Percentiles rank a stretch among this genome's conserved stretches.
Evolutionary conservation across 2,888 invertebrate species (phyloP).

Genomic region (Cephonodes hylas): DNA sequence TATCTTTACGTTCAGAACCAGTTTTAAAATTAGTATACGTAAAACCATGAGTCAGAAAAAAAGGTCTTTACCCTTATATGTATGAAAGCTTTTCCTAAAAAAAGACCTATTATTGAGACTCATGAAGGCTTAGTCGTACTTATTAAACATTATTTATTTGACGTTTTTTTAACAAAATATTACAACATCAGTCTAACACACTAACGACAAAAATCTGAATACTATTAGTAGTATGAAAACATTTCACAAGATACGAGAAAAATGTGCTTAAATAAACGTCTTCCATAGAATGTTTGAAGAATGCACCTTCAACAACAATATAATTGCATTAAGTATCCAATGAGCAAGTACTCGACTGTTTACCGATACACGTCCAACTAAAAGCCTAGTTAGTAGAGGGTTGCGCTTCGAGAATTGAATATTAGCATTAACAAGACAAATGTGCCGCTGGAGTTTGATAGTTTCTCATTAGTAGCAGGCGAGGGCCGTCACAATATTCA

Average conservation of each 20-base stretch:
- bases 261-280: not conserved
- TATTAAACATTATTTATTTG: no score
- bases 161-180: no score
- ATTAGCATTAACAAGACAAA: constrained; percentile 72
- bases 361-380: constrained; percentile 24
- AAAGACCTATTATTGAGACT: no score
- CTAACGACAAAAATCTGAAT: no score
- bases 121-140: no score
- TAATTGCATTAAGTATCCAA: constrained; percentile 11
- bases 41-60: no score
- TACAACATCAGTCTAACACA: no score
- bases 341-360: constrained; percentile 16
- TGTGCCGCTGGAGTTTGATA: constrained; percentile 68
- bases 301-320: not conserved
- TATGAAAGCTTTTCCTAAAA: no score
- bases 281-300: not conserved
- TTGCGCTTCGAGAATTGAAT: constrained; percentile 58
- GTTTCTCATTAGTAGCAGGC: constrained; percentile 64
- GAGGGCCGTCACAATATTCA: constrained; percentile 30
- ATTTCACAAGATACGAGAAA: not conserved
- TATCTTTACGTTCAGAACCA: no score
- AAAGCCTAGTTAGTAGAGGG: constrained; percentile 40
- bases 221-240: no score
- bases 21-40: no score
- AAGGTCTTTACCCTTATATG: no score